These are phyloP conservation scores for Tadarida brasiliensis DNA, from an alignment of 2,797 vertebrate genomes.

Conservation along the genomic window DNA sequence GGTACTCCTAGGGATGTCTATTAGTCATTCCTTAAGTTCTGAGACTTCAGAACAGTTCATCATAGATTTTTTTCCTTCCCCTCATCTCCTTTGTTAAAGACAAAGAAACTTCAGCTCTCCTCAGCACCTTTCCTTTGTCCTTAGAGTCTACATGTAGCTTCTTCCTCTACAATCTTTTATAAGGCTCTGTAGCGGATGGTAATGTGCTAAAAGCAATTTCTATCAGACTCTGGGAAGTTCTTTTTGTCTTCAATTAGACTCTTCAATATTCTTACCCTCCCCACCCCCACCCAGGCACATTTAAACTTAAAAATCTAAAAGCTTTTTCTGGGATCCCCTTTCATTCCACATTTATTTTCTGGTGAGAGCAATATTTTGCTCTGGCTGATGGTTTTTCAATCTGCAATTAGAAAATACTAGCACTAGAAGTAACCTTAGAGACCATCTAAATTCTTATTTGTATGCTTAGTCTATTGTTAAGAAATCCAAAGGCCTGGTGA, in stretches of 20 bases:
- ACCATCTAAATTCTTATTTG: conserved; percentile 40
- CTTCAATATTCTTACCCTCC: not conserved
- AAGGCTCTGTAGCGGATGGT: conserved; percentile 40
- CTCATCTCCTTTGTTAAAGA: conserved; percentile 42
- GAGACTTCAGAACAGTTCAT: conserved; percentile 11
- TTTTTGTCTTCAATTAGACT: conserved; percentile 64
- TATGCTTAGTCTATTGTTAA: conserved; percentile 28
- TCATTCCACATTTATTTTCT: conserved; percentile 72
- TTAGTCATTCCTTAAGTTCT: not conserved
- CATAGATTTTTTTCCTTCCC: conserved; percentile 7
- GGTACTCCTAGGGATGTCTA: not conserved
- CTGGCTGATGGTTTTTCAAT: conserved; percentile 67
- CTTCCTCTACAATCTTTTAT: not conserved
- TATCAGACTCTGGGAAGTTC: not conserved
- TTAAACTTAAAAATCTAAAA: conserved; percentile 67
- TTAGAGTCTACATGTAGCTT: not conserved
- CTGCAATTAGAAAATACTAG: conserved; percentile 46
- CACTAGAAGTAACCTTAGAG: conserved; percentile 48
- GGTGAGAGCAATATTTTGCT: conserved; percentile 61
- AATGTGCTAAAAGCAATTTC: conserved; percentile 63
- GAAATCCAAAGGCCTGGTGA: conserved; percentile 31
- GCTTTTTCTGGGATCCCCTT: conserved; percentile 38
- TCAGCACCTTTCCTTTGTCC: not conserved
- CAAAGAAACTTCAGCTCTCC: not conserved
- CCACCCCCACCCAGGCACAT: not conserved